A percentile compares a stretch with the other conserved stretches of the same genome.
Conservation (phyloP, 2,113 vertebrate genomes). For the Daboia siamensis region DNA sequence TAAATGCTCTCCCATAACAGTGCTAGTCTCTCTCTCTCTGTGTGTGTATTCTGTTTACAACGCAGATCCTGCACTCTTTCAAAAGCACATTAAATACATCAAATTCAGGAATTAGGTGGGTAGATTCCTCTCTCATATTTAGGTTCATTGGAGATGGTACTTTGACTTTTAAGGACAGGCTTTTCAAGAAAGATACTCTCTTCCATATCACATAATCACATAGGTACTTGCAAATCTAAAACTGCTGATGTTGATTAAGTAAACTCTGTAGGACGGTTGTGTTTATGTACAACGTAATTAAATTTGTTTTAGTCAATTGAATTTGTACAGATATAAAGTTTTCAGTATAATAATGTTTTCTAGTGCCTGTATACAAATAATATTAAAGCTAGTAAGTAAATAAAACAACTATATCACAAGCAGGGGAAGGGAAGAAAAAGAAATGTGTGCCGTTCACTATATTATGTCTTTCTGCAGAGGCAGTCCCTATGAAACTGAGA, state of each 20-base stretch:
- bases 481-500: not conserved
- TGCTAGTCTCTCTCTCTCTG: not conserved
- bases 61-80: not conserved
- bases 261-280: conserved; percentile 47
- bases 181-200: conserved; percentile 51
- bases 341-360: not conserved
- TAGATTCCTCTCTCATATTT: conserved; percentile 29
- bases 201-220: conserved; percentile 49
- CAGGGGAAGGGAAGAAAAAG: not conserved
- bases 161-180: conserved; percentile 53
- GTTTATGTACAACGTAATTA: conserved; percentile 59
- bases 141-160: conserved; percentile 54
- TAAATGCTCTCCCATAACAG: not conserved
- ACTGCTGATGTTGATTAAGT: conserved; percentile 55
- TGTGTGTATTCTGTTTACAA: not conserved
- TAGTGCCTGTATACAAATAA: not conserved
- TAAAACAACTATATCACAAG: not conserved
- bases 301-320: conserved; percentile 39
- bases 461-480: not conserved
- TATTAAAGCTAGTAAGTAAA: not conserved
- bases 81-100: not conserved
- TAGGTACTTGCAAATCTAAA: conserved; percentile 59
- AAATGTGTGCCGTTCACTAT: not conserved
- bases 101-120: not conserved
- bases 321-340: not conserved